phyloP scores from a whole-genome alignment of 2,797 vertebrate genomes.

The Champsocephalus esox region DNA sequence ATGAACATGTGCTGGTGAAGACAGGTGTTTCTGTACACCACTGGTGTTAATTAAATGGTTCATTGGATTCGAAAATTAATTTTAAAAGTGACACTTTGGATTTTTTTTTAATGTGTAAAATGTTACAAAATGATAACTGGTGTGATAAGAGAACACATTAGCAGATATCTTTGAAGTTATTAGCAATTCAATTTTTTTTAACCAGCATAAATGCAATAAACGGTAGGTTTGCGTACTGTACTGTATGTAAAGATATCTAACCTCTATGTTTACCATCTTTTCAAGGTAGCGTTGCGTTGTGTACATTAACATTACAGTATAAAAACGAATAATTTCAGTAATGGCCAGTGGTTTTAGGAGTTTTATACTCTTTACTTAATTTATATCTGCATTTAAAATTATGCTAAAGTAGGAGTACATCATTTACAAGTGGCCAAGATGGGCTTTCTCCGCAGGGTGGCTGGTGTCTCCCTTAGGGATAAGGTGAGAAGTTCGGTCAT shows the following conservation, averaged over 20 bases:
- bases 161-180: slow-evolving; percentile 9
- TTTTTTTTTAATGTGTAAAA: slow-evolving; percentile 22
- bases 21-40: slow-evolving; percentile 20
- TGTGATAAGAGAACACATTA: slow-evolving; percentile 36
- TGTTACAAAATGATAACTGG: slow-evolving; percentile 30
- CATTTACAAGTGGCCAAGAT: too few species aligned
- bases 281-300: neutral
- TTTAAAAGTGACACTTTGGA: slow-evolving; percentile 20
- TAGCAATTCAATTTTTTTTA: neutral
- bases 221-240: neutral
- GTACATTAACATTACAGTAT: neutral
- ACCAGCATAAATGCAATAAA: neutral
- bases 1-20: slow-evolving; percentile 15
- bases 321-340: neutral
- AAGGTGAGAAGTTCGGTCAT: too few species aligned
- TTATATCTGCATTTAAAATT: neutral
- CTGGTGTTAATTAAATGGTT: slow-evolving; percentile 59
- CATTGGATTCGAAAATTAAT: slow-evolving; percentile 54
- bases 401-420: neutral
- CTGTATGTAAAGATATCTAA: neutral
- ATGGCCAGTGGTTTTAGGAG: neutral
- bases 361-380: neutral
- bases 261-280: neutral
- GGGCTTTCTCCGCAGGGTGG: too few species aligned
- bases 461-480: too few species aligned